These are phyloP conservation scores for Apodemus sylvaticus DNA, from an alignment of 2,113 vertebrate genomes.

Conservation along the genomic window DNA sequence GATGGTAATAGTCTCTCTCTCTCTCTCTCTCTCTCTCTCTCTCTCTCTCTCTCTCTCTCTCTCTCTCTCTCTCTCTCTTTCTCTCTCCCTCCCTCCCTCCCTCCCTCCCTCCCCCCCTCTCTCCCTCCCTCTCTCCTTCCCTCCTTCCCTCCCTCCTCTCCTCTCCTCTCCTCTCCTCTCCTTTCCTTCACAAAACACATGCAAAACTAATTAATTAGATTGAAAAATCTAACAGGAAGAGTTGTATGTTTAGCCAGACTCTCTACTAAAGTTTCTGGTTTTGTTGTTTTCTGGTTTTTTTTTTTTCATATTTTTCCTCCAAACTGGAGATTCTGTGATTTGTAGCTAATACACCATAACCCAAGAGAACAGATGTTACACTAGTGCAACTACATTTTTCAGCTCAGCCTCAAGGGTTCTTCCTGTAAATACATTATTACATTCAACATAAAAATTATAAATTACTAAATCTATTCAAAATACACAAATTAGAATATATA, in stretches of 20 bases:
- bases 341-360: background rate
- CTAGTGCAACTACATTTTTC: fast-evolving
- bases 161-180: background rate
- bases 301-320: background rate
- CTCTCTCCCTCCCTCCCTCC: background rate
- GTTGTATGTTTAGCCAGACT: background rate
- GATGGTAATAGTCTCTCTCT: background rate
- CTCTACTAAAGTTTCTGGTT: background rate
- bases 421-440: background rate
- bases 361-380: background rate
- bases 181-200: background rate
- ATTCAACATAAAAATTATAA: background rate
- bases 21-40: background rate
- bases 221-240: slow-evolving; percentile 28
- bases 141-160: background rate
- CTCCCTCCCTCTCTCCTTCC: background rate
- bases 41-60: background rate
- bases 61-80: background rate
- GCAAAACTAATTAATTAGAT: slow-evolving; percentile 7
- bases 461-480: slow-evolving; percentile 36
- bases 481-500: background rate
- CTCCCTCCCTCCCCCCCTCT: background rate
- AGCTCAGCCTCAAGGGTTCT: fast-evolving
- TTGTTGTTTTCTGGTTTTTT: background rate
- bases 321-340: background rate